Base-by-base conservation (phyloP, 2,113 vertebrate genomes). In the Halichoerus grypus region DNA sequence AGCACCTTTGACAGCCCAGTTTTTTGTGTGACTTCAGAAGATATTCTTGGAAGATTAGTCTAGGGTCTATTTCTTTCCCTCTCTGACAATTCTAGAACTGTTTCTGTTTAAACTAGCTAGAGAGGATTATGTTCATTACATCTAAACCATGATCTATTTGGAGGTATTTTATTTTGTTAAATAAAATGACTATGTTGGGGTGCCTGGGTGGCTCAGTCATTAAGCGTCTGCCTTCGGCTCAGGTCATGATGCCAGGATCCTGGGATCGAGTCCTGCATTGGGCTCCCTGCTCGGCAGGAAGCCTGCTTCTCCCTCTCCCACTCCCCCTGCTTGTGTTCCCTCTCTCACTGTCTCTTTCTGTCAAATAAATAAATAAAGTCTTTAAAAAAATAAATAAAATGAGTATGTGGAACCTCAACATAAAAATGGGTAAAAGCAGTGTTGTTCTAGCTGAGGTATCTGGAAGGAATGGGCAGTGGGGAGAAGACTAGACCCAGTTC, bases 401-500 rank as follows among this genome's bases (percentile, higher is more conserved):
- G n/a, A 28, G 26, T 65, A 69, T 2, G 7, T 28, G 85, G 39
- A 31, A 33, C 31, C 33, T 71, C 36, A 31, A 28, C 28, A 53
- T 59, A 63, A 86, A 76, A 28, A 28, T 46, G 36, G 3, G 15
- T n/a, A 51, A 42, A 69, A 63, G 11, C 49, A 76, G 9, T 0
- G 7, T 39, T 42, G 21, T 4, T 59, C 36, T 53, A 5, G 4
- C 9, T 51, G 55, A 22, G 31, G 28, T n/a, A 57, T 53, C 46
- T 36, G 21, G 12, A 65, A 31, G 3, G 36, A 13, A 3, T 12
- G 26, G 46, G 14, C 51, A 28, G 39, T 15, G 10, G 24, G 72
- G 4, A 26, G 65, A 49, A 15, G 18, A 22, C 7, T 1, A 5
- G 7, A 1, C 12, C 19, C 21, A 71, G 14, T 0, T 28, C 57